A percentile compares a stretch with the other conserved stretches of the same genome.
Conservation (phyloP, 1,140 invertebrate genomes). For the Theocolax elegans region DNA sequence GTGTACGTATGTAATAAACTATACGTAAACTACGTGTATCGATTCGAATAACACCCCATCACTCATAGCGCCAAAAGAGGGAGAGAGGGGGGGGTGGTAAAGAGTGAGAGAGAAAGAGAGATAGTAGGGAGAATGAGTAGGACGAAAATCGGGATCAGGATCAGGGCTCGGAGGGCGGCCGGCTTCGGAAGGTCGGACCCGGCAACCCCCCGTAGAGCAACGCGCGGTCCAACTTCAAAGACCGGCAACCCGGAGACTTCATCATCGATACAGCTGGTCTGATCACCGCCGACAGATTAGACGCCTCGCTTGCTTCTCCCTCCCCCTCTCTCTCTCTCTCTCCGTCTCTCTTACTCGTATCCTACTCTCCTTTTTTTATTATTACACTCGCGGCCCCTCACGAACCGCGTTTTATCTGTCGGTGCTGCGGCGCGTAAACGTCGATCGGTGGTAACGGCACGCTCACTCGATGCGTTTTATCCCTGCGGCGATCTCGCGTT, state of each 20-base stretch:
- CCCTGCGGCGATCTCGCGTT: not conserved
- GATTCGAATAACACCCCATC: no score
- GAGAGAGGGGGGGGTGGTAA: not conserved
- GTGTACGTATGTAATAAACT: no score
- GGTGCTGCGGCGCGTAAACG: slow-evolving; percentile 32
- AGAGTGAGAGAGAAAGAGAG: not conserved
- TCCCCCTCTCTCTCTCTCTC: slow-evolving; percentile 19
- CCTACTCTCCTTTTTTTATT: slow-evolving; percentile 26
- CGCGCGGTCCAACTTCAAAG: slow-evolving; percentile 63
- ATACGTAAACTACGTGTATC: no score
- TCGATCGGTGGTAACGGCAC: slow-evolving; percentile 40
- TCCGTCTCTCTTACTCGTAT: slow-evolving; percentile 43
- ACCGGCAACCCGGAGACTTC: slow-evolving; percentile 58
- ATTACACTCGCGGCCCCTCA: not conserved
- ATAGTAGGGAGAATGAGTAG: slow-evolving; percentile 11
- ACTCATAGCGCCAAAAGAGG: no score
- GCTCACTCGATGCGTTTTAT: not conserved
- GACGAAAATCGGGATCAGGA: slow-evolving; percentile 54
- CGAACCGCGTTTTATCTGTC: slow-evolving; percentile 21
- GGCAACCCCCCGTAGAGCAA: slow-evolving; percentile 57
- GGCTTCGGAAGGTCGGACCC: slow-evolving; percentile 45
- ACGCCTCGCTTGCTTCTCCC: slow-evolving; percentile 40
- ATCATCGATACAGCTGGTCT: slow-evolving; percentile 66
- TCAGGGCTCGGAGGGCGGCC: slow-evolving; percentile 34
- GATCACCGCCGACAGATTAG: slow-evolving; percentile 67